phyloP scores from a whole-genome alignment of 2,888 invertebrate genomes.

The Tuta absoluta region DNA sequence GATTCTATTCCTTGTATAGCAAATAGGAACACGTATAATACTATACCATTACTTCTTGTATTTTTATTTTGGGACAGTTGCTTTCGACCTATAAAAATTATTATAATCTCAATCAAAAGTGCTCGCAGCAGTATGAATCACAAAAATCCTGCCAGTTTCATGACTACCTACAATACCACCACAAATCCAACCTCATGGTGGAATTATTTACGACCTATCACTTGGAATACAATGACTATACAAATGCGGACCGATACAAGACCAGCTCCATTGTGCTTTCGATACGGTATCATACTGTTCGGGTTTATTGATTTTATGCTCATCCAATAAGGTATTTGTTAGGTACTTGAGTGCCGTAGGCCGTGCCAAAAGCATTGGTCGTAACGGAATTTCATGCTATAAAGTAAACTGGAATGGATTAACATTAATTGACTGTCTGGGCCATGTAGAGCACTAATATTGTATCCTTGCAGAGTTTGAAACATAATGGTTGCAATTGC shows the following conservation, averaged over 20 bases:
- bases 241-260: background rate
- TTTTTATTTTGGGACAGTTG: background rate
- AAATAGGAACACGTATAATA: too few relatives aligned
- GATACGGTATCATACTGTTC: conserved; percentile 15
- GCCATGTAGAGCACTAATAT: too few relatives aligned
- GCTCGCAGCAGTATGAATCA: background rate
- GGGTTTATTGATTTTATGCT: conserved; percentile 11
- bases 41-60: too few relatives aligned
- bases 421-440: background rate
- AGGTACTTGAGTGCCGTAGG: background rate
- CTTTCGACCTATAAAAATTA: background rate
- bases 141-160: conserved; percentile 1
- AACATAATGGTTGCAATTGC: too few relatives aligned
- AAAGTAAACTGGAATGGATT: background rate
- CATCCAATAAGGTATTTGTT: background rate
- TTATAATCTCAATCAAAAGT: background rate
- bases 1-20: too few relatives aligned
- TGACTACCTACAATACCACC: background rate
- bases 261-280: conserved; percentile 9
- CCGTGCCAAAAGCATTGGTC: background rate
- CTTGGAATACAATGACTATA: background rate
- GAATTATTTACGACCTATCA: conserved; percentile 6
- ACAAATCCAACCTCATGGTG: conserved; percentile 1
- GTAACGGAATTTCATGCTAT: background rate
- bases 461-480: too few relatives aligned